Evolutionary conservation across 2,888 invertebrate species (phyloP), one percentile per base, ranked within the genome.

Genomic region (Rhogogaster chlorosoma): DNA sequence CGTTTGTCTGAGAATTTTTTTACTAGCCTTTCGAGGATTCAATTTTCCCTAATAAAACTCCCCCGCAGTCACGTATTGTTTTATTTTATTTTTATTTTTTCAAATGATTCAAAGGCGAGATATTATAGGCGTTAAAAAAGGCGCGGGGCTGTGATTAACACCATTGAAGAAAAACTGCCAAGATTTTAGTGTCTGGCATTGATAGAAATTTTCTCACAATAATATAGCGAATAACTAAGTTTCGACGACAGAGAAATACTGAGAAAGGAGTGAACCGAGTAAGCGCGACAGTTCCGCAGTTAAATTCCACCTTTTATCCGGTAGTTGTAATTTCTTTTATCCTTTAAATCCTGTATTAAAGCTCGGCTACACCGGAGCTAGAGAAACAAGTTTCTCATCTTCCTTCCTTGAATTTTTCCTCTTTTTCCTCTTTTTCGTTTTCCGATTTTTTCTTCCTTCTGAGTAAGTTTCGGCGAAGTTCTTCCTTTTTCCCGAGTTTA

Each of bases 231-330:
- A 12, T 2, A 10, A 61, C 9, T 22, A 4, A 61, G 61, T 61
- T 61, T 61, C 10, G 22, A 1, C 26, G 0, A 0, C 12, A 26
- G 61, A 61, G 12, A 61, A 26, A 61, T 0, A 26, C 22, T 4
- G 12, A 7, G 61, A 26, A 61, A 61, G 22, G 10, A 61, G 26
- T 22, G 61, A 61, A 61, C 26, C 61, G 26, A 26, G 61, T 12
- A 26, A 26, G 26, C 61, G 26, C 10, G 61, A 61, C 61, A 61
- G 26, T 61, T 61, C 22, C 12, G 61, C 61, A 61, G 61, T 61
- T 61, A 61, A 61, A 61, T 61, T 61, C 61, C 26, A 22, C 61
- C 61, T 61, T 61, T 61, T 61, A 61, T 61, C 67, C 67, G 67
- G 6, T 32, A 67, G 67, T 7, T 67, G 67, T 67, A 32, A 29